Evolutionary conservation across 2,888 invertebrate species (phyloP).

Genomic region (Stenotaenia linearis): DNA sequence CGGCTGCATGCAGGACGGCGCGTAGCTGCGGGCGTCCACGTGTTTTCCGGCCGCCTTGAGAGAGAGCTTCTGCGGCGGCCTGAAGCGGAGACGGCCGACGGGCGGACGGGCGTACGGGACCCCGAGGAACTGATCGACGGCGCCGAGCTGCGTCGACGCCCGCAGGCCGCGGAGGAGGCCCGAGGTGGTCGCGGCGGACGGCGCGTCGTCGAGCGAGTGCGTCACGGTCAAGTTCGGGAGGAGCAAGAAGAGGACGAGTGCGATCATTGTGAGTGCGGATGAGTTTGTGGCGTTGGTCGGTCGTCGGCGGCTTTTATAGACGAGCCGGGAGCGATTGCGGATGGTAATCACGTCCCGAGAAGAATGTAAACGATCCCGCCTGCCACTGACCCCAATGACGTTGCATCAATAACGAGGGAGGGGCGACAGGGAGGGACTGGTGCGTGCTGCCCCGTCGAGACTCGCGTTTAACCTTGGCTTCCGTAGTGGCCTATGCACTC

Average conservation of each 20-base stretch:
- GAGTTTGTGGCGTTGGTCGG: background rate
- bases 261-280: background rate
- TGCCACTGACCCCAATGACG: constrained; percentile 32
- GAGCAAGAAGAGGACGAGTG: background rate
- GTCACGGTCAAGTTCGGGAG: no score
- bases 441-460: background rate
- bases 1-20: constrained; percentile 41
- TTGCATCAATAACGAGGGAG: background rate
- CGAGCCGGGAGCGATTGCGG: background rate
- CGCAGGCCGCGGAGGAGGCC: constrained; percentile 30
- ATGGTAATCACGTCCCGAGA: constrained; percentile 28
- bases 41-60: constrained; percentile 60
- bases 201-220: no score
- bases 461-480: background rate
- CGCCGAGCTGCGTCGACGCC: background rate
- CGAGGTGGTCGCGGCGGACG: constrained; percentile 28
- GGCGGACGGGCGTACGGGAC: constrained; percentile 42
- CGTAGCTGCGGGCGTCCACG: constrained; percentile 36
- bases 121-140: constrained; percentile 39
- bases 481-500: background rate
- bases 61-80: constrained; percentile 36
- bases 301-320: background rate
- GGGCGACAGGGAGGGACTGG: background rate
- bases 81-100: constrained; percentile 38
- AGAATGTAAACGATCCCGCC: constrained; percentile 31